Percentiles rank a stretch among this genome's conserved stretches.
phyloP scores from a whole-genome alignment of 2,797 vertebrate species.

The Saxicola maurus region DNA sequence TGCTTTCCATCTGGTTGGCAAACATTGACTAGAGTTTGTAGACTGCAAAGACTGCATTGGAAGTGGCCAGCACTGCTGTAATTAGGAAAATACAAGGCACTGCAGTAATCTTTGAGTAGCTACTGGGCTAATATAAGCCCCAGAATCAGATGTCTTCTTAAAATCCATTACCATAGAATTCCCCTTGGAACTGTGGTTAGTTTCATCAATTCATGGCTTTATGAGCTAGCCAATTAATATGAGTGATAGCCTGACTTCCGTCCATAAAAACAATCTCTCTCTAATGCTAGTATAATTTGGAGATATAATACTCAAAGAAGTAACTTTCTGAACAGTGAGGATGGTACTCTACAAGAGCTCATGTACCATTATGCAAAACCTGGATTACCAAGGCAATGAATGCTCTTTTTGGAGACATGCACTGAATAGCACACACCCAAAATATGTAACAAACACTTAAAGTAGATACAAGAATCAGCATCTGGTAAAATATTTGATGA shows the following conservation, averaged over 20 bases:
- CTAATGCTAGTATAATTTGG: constrained; percentile 38
- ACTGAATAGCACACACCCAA: neutral
- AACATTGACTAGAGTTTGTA: neutral
- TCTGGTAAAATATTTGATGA: neutral
- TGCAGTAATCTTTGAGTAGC: neutral
- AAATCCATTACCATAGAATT: constrained; percentile 34
- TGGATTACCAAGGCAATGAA: neutral
- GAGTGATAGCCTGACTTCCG: constrained; percentile 41
- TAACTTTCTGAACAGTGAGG: constrained; percentile 31
- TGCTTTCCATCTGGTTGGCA: neutral
- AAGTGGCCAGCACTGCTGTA: neutral
- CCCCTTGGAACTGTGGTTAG: constrained; percentile 10
- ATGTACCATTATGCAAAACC: neutral
- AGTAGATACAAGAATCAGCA: neutral
- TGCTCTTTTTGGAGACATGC: neutral
- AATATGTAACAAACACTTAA: neutral
- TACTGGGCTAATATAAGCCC: constrained; percentile 9
- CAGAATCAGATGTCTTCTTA: constrained; percentile 43
- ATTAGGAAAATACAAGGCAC: neutral
- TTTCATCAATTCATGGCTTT: constrained; percentile 57
- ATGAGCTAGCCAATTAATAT: constrained; percentile 46
- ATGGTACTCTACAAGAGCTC: neutral
- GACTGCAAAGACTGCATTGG: neutral
- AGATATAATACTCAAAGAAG: constrained; percentile 21
- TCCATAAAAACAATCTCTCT: constrained; percentile 47